Percentiles rank a stretch among this genome's conserved stretches.
phyloP scores from a whole-genome alignment of 1,140 invertebrate genomes.

The Leptopilina boulardi region DNA sequence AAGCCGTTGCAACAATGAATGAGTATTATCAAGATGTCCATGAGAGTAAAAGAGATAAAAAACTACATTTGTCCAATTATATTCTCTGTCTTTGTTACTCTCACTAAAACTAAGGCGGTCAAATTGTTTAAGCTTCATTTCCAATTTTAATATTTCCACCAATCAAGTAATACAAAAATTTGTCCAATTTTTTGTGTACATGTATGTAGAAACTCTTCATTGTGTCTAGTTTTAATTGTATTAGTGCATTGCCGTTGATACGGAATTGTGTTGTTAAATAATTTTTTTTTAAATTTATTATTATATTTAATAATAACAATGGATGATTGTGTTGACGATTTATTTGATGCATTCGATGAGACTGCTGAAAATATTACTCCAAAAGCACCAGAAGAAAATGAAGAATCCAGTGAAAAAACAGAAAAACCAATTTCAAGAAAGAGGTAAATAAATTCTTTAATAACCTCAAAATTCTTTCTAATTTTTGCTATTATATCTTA shows the following conservation, averaged over 20 bases:
- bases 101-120: neutral
- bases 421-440: conserved; percentile 23
- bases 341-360: conserved; percentile 78
- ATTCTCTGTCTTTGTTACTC: neutral
- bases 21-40: neutral
- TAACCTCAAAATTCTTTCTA: conserved; percentile 23
- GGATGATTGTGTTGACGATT: conserved; percentile 70
- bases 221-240: neutral
- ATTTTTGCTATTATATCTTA: neutral
- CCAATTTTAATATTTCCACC: neutral
- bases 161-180: neutral
- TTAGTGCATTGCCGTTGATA: neutral
- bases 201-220: neutral
- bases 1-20: neutral
- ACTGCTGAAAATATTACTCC: conserved; percentile 53
- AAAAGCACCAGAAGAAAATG: conserved; percentile 41
- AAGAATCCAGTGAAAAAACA: conserved; percentile 18
- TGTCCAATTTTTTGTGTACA: neutral
- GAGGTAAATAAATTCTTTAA: neutral
- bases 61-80: neutral
- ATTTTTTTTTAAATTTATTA: neutral
- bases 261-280: too few relatives aligned
- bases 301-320: conserved; percentile 45
- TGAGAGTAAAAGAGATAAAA: neutral
- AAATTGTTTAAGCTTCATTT: neutral